A percentile compares a stretch with the other conserved stretches of the same genome.
These are phyloP conservation scores for Oncorhynchus clarkii DNA, from an alignment of 2,113 vertebrate species.

Conservation along the genomic window DNA sequence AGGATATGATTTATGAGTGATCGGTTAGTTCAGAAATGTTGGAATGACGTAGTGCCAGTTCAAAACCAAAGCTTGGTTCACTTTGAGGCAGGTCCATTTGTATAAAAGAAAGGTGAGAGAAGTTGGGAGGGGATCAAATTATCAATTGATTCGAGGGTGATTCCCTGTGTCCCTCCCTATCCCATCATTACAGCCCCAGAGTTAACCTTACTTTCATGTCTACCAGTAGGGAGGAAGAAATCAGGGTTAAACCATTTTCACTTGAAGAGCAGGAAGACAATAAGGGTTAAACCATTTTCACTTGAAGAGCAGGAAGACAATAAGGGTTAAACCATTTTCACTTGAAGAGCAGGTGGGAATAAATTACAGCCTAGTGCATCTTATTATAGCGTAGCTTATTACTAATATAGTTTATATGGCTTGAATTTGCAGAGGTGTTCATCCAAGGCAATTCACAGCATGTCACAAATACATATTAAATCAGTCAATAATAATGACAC, in stretches of 20 bases:
- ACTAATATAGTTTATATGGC: neutral
- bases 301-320: neutral
- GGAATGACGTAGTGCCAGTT: conserved; percentile 34
- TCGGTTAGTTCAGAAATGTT: conserved; percentile 35
- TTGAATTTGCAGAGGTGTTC: neutral
- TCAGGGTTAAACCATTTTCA: neutral
- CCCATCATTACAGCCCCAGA: neutral
- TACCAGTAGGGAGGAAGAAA: neutral
- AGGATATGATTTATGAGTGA: conserved; percentile 65
- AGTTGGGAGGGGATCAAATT: conserved; percentile 10
- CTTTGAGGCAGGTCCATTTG: conserved; percentile 17
- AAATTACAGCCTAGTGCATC: neutral
- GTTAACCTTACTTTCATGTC: neutral
- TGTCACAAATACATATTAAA: neutral
- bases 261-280: neutral
- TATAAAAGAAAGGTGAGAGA: conserved; percentile 25
- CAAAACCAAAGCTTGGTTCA: conserved; percentile 38
- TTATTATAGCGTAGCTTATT: neutral
- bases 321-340: no score
- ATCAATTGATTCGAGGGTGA: neutral
- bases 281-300: neutral
- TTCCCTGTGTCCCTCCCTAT: neutral
- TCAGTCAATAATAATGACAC: neutral
- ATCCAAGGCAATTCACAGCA: neutral
- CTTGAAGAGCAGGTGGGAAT: neutral